Percentiles rank a stretch among this genome's conserved stretches.
phyloP scores from a whole-genome alignment of 2,797 vertebrate genomes.

The Microctenopoma steveboyesi region DNA sequence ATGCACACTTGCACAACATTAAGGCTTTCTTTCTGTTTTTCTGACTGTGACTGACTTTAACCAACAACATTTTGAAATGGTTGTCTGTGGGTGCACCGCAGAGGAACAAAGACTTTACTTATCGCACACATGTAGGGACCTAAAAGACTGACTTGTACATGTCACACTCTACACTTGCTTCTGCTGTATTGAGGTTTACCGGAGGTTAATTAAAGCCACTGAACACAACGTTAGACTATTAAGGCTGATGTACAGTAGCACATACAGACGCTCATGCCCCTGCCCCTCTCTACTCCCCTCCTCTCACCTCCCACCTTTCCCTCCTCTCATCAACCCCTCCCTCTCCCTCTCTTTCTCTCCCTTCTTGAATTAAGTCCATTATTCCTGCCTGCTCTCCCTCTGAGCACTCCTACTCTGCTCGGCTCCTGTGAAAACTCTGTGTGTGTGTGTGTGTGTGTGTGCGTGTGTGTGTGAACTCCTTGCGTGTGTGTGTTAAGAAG shows the following conservation, averaged over 20 bases:
- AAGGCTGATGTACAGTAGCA: conserved; percentile 30
- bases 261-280: conserved; percentile 39
- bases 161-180: conserved; percentile 8
- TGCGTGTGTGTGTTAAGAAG: conserved; percentile 67
- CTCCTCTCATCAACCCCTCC: conserved; percentile 59
- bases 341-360: conserved; percentile 44
- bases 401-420: conserved; percentile 68
- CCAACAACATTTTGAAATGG: rapidly evolving
- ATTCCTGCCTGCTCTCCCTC: conserved; percentile 78
- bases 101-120: neutral
- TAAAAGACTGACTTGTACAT: neutral
- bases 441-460: conserved; percentile 34
- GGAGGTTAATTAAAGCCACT: conserved; percentile 9
- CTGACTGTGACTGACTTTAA: neutral
- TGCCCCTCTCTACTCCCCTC: conserved; percentile 66
- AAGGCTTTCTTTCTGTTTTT: too few relatives aligned
- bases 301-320: conserved; percentile 70
- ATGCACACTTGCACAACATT: too few relatives aligned
- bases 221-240: conserved; percentile 14
- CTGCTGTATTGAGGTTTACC: neutral
- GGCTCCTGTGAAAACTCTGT: conserved; percentile 62
- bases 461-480: conserved; percentile 55
- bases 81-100: neutral
- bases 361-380: conserved; percentile 82
- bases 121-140: neutral